Evolutionary conservation across 2,888 invertebrate species (phyloP).

Genomic region (Nycteola revayana): DNA sequence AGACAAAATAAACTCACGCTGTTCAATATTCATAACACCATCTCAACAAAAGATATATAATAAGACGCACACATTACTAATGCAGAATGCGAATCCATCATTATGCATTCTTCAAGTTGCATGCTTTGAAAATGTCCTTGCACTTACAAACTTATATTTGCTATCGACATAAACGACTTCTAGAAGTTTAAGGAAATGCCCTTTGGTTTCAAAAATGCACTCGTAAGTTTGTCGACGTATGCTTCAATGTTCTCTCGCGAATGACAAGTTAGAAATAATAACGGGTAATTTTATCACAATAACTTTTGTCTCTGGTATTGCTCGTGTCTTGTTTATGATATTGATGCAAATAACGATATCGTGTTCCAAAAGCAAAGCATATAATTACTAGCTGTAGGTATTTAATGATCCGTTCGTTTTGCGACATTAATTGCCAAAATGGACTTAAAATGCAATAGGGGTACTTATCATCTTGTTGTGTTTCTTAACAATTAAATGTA

Average conservation of each 20-base stretch:
- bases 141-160: constrained; percentile 16
- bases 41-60: constrained; percentile 47
- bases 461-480: too few relatives aligned
- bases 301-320: constrained; percentile 17
- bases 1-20: constrained; percentile 29
- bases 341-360: too few relatives aligned
- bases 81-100: constrained; percentile 57
- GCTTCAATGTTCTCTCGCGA: constrained; percentile 5
- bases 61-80: constrained; percentile 50
- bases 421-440: too few relatives aligned
- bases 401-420: too few relatives aligned
- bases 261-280: constrained; percentile 37
- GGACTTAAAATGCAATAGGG: too few relatives aligned
- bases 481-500: too few relatives aligned
- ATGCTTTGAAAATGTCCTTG: constrained; percentile 58
- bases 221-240: neutral
- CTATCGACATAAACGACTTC: neutral
- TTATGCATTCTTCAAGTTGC: constrained; percentile 51
- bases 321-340: too few relatives aligned
- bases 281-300: constrained; percentile 33
- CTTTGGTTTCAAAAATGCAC: neutral
- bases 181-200: neutral
- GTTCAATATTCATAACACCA: constrained; percentile 49
- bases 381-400: too few relatives aligned
- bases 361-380: too few relatives aligned